Evolutionary conservation across 2,888 invertebrate genomes (phyloP).

Genomic region (Conistra vaccinii): DNA sequence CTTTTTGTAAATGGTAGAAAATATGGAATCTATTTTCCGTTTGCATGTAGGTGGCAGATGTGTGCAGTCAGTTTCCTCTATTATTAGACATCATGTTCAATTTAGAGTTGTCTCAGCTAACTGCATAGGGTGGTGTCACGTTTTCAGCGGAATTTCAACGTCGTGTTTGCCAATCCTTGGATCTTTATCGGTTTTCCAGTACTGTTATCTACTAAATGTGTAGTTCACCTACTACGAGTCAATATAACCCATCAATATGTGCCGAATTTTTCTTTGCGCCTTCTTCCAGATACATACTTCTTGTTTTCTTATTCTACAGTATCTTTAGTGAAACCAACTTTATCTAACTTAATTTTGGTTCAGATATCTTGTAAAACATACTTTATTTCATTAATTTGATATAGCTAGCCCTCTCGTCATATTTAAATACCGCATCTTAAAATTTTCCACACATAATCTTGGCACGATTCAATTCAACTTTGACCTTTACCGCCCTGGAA

Average conservation of each 20-base stretch:
- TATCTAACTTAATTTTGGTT: neutral
- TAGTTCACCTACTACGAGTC: neutral
- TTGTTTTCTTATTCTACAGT: neutral
- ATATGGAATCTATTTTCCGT: slow-evolving; percentile 26
- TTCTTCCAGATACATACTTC: neutral
- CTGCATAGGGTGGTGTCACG: slow-evolving; percentile 19
- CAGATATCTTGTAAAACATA: neutral
- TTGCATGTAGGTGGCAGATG: slow-evolving; percentile 37
- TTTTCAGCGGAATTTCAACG: slow-evolving; percentile 11
- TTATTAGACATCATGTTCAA: slow-evolving; percentile 36
- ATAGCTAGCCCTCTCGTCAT: neutral
- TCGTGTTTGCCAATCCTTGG: neutral
- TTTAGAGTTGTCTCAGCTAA: slow-evolving; percentile 43
- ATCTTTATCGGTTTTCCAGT: slow-evolving; percentile 11
- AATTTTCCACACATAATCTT: slow-evolving; percentile 41
- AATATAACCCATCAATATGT: neutral
- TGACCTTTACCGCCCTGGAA: slow-evolving; percentile 61
- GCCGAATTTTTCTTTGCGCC: neutral
- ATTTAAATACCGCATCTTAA: slow-evolving; percentile 23
- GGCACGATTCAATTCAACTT: slow-evolving; percentile 53
- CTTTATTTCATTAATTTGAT: neutral
- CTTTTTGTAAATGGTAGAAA: slow-evolving; percentile 11
- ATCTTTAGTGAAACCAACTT: neutral
- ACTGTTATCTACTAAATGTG: neutral
- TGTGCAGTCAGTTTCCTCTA: slow-evolving; percentile 36